A percentile compares a stretch with the other conserved stretches of the same genome.
These are phyloP conservation scores for Cephus pulcher DNA, from an alignment of 2,888 invertebrate genomes.

Conservation along the genomic window DNA sequence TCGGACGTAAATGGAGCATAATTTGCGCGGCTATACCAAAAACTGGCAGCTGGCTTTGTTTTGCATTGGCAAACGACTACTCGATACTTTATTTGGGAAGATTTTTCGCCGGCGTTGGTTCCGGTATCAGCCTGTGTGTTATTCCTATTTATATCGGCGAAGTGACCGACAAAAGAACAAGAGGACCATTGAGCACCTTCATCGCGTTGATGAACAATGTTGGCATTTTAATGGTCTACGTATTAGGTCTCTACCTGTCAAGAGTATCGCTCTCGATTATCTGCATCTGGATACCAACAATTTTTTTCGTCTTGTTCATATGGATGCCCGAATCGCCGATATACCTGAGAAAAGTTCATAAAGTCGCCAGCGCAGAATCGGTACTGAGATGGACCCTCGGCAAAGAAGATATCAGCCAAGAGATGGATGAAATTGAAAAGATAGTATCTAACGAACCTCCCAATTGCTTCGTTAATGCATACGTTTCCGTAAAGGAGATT, in stretches of 20 bases:
- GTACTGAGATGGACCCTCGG: slow-evolving; percentile 59
- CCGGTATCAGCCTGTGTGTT: slow-evolving; percentile 59
- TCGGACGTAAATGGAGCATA: slow-evolving; percentile 60
- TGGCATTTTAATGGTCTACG: slow-evolving; percentile 44
- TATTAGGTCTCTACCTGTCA: slow-evolving; percentile 42
- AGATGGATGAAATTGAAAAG: slow-evolving; percentile 59
- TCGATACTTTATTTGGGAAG: slow-evolving; percentile 50
- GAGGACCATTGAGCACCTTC: slow-evolving; percentile 52
- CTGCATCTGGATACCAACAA: slow-evolving; percentile 44
- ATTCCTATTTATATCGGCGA: slow-evolving; percentile 62
- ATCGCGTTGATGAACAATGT: slow-evolving; percentile 17
- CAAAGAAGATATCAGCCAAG: slow-evolving; percentile 54
- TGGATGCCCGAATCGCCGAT: slow-evolving; percentile 63
- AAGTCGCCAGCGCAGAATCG: slow-evolving; percentile 49
- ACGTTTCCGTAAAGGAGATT: background rate
- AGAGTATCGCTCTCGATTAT: slow-evolving; percentile 54
- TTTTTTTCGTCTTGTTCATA: slow-evolving; percentile 50
- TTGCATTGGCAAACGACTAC: slow-evolving; percentile 48
- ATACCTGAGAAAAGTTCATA: slow-evolving; percentile 55
- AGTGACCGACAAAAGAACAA: slow-evolving; percentile 56
- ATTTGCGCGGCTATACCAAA: slow-evolving; percentile 58
- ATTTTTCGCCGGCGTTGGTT: slow-evolving; percentile 56
- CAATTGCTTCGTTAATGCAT: background rate
- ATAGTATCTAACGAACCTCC: slow-evolving; percentile 51
- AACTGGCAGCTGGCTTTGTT: slow-evolving; percentile 55